Base-by-base conservation (phyloP, 2,888 invertebrate species). In the Dryomyza anilis region DNA sequence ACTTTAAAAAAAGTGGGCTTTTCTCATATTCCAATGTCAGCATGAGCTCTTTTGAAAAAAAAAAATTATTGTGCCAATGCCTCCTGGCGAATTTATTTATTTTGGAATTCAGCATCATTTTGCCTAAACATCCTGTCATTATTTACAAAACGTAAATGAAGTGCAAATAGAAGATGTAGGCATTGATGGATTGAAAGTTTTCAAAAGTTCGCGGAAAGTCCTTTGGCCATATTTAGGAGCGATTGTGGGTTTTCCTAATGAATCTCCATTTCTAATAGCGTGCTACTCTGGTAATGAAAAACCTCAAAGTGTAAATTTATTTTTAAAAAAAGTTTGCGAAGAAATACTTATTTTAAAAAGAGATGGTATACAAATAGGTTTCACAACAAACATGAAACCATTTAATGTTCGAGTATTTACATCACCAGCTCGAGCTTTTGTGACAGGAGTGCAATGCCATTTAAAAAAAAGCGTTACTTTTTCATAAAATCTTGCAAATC, bases 181-280 rank as follows among this genome's bases (percentile, higher is more conserved):
- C n/a, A 29, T 57, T 43, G 57, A 57, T 25, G 57, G 57, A 6
- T 45, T 57, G n/a, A 27, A 57, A 25, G 2, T 14, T 45, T 57
- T 57, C n/a, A 57, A 57, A n/a, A 57, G 57, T 12, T 57, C 57
- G 3, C 39, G 39, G 8, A n/a, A 39, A 45, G 57, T 57, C 16
- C 39, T 57, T 12, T 57, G 57, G 57, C 57, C 57, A 7, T 27
- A 43, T 5, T n/a, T 57, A 14, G 57, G 57, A 25, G 43, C 57
- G 2, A 5, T 57, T 43, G 36, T 39, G 10, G 4, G 23, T 19
- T 57, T 57, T 3, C 43, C 57, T 4, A 25, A 25, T 10, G 16
- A 39, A 14, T 4, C 5, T 25, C 57, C 57, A 8, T 57, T 57
- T 57, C 7, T 57, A 25, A 57, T 57, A 23, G 57, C 45, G 21